A percentile compares a stretch with the other conserved stretches of the same genome.
Evolutionary conservation across 1,140 invertebrate species (phyloP).

Genomic region (Nixonia krombeini): DNA sequence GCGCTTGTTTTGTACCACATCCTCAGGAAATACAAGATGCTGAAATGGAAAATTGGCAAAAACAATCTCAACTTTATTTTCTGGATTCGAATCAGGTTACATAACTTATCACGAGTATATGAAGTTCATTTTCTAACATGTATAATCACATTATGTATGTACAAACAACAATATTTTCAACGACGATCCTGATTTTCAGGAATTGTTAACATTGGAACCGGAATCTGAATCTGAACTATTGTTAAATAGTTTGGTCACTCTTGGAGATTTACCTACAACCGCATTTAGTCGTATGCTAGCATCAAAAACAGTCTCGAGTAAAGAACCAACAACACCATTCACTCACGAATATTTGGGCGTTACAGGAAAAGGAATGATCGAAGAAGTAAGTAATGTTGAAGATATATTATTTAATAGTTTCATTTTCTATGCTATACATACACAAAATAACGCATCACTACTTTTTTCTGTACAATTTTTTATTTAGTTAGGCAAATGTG

Average conservation of each 20-base stretch:
- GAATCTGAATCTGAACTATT: conserved; percentile 58
- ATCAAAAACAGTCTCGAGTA: conserved; percentile 43
- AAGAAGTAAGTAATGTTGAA: conserved; percentile 58
- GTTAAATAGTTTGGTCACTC: conserved; percentile 54
- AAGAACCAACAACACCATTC: conserved; percentile 46
- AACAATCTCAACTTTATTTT: conserved; percentile 74
- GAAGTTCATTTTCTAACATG: too few relatives aligned
- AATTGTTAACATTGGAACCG: conserved; percentile 68
- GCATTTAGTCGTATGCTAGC: conserved; percentile 62
- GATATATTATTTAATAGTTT: conserved; percentile 38
- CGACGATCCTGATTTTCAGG: conserved; percentile 48
- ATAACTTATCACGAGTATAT: conserved; percentile 1
- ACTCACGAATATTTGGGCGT: conserved; percentile 56
- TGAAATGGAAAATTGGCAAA: conserved; percentile 72
- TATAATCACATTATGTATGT: too few relatives aligned
- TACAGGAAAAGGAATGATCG: conserved; percentile 52
- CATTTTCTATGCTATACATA: conserved; percentile 37
- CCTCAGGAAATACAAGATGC: conserved; percentile 63
- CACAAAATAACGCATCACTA: conserved; percentile 42
- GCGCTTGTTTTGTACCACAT: conserved; percentile 73
- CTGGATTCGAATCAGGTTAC: conserved; percentile 73
- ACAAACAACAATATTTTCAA: background rate
- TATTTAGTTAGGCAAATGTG: conserved; percentile 6
- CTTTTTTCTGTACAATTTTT: conserved; percentile 14
- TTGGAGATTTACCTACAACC: conserved; percentile 55